A percentile compares a stretch with the other conserved stretches of the same genome.
phyloP scores from a whole-genome alignment of 2,113 vertebrate species.

The Phrynocephalus versicolor region DNA sequence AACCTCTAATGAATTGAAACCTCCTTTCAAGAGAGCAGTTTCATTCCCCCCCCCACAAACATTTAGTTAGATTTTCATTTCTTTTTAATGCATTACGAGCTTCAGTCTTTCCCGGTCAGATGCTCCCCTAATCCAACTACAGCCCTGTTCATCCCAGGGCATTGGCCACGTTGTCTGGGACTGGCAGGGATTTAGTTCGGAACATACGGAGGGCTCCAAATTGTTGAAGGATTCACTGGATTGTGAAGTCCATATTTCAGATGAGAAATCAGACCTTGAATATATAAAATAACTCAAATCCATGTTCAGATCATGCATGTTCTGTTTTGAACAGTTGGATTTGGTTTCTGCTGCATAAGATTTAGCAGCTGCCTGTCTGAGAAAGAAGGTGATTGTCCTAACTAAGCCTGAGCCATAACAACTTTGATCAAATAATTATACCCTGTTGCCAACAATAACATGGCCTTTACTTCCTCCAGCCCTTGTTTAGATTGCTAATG shows the following conservation, averaged over 20 bases:
- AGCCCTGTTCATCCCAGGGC: too few species aligned
- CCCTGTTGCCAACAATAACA: background rate
- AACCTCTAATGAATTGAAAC: background rate
- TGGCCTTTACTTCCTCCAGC: background rate
- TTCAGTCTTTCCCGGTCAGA: too few species aligned
- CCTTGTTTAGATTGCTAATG: background rate
- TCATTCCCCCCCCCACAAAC: background rate
- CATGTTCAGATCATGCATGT: background rate
- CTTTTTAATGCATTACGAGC: too few species aligned
- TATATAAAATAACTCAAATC: background rate
- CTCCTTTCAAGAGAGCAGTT: background rate
- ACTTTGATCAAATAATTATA: background rate
- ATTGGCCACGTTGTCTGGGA: too few species aligned
- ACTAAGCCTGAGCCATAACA: background rate
- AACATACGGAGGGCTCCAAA: too few species aligned
- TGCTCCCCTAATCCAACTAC: too few species aligned
- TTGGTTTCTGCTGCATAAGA: background rate
- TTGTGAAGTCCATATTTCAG: background rate
- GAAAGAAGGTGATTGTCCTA: background rate
- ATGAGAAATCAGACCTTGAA: background rate
- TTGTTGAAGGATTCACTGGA: too few species aligned
- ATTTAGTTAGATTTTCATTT: too few species aligned
- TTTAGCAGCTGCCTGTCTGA: background rate
- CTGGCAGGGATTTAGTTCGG: too few species aligned
- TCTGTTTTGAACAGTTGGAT: background rate